Conservation (phyloP, 2,113 vertebrate species). For the Bos javanicus region DNA sequence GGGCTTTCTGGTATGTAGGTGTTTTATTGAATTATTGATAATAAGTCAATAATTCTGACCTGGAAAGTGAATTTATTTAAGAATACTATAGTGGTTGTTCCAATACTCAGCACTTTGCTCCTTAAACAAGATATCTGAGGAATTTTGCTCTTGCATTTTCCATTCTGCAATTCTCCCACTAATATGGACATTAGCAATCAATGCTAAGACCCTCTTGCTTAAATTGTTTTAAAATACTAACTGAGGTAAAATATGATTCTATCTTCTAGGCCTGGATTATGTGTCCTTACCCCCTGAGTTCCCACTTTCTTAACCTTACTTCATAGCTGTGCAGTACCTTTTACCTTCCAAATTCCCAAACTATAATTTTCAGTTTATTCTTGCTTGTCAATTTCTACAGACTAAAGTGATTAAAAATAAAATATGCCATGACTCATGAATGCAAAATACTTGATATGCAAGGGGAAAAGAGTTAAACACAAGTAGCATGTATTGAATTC, state of each 20-base stretch:
- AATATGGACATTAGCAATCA: neutral
- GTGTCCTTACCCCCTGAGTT: neutral
- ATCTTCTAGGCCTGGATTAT: neutral
- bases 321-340: neutral
- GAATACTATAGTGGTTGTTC: neutral
- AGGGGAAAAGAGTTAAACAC: neutral
- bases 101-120: neutral
- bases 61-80: neutral
- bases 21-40: neutral
- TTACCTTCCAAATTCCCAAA: neutral
- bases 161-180: neutral
- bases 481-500: too few relatives aligned
- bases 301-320: neutral
- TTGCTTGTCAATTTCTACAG: neutral
- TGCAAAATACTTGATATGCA: neutral
- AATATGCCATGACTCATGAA: neutral
- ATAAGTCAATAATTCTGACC: neutral
- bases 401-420: neutral
- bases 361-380: neutral
- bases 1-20: neutral
- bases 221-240: neutral
- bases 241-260: neutral
- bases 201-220: neutral
- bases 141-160: neutral
- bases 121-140: neutral